These are phyloP conservation scores for Disparrhopalites patrizii DNA, from an alignment of 2,888 invertebrate species.

Conservation along the genomic window DNA sequence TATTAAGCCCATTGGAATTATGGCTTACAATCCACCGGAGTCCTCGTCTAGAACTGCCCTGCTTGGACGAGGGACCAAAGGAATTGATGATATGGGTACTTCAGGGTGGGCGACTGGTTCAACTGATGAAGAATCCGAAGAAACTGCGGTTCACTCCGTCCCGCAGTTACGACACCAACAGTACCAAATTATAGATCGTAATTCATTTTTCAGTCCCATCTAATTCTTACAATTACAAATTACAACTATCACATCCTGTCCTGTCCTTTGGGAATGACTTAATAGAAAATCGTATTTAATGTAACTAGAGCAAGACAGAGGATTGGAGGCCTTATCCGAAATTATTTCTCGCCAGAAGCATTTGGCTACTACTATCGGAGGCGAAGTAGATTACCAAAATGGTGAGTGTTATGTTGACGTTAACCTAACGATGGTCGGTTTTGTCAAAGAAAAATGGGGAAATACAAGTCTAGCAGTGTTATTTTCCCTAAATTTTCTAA, in stretches of 20 bases:
- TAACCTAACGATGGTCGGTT: too few species aligned
- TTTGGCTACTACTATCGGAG: conserved; percentile 68
- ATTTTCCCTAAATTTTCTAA: too few species aligned
- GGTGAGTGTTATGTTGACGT: conserved; percentile 58
- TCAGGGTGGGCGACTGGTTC: conserved; percentile 55
- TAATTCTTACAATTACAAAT: not conserved
- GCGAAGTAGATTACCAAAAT: conserved; percentile 73
- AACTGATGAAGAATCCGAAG: conserved; percentile 52
- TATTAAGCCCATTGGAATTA: too few species aligned
- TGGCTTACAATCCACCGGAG: conserved; percentile 15
- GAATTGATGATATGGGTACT: conserved; percentile 54
- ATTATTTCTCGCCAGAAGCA: conserved; percentile 71
- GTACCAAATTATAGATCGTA: conserved; percentile 60
- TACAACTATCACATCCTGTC: not conserved
- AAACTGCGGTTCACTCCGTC: conserved; percentile 53
- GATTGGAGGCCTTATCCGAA: conserved; percentile 68
- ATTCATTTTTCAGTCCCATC: not conserved
- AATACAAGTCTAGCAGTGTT: too few species aligned
- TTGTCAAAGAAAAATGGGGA: too few species aligned
- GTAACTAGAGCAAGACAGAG: conserved; percentile 66
- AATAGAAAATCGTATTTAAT: conserved; percentile 13
- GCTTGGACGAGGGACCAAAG: conserved; percentile 22
- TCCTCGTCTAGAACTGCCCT: conserved; percentile 16
- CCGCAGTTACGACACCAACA: conserved; percentile 59
- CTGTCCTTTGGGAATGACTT: not conserved